phyloP scores from a whole-genome alignment of 2,113 vertebrate species.

The Oenanthe oenanthe region DNA sequence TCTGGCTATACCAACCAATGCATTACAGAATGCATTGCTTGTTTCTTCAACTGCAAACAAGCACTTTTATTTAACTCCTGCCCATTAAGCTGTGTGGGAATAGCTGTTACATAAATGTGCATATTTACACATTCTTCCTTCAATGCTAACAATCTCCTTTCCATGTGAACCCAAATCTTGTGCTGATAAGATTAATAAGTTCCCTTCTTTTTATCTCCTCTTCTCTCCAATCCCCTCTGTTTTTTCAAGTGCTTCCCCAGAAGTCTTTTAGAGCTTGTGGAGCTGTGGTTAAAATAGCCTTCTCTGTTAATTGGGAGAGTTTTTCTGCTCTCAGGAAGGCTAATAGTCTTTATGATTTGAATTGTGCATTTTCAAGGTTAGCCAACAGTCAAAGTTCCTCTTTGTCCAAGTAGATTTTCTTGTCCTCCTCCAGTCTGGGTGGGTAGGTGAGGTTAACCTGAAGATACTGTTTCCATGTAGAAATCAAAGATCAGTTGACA shows the following conservation, averaged over 20 bases:
- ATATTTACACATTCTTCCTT: not conserved
- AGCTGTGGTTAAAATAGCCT: not conserved
- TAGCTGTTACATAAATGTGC: not conserved
- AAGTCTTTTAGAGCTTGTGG: not conserved
- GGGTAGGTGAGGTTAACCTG: not conserved
- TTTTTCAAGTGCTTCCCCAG: not conserved
- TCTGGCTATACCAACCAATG: not conserved
- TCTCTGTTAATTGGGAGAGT: not conserved
- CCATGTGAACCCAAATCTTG: not conserved
- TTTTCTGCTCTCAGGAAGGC: not conserved
- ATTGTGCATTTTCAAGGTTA: rapidly evolving
- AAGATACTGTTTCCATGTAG: not conserved
- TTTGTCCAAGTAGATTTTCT: not conserved
- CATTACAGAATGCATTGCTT: not conserved
- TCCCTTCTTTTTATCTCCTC: not conserved
- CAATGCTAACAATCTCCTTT: not conserved
- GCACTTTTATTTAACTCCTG: not conserved
- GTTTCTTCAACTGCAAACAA: not conserved
- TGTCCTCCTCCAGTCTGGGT: not conserved
- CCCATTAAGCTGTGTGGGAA: not conserved
- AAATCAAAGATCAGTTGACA: not conserved
- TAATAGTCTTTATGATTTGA: not conserved
- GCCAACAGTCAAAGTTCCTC: not conserved
- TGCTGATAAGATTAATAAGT: not conserved
- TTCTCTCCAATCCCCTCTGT: not conserved